Conservation (phyloP, 2,888 invertebrate genomes). For the Rhamphomyia laevipes region DNA sequence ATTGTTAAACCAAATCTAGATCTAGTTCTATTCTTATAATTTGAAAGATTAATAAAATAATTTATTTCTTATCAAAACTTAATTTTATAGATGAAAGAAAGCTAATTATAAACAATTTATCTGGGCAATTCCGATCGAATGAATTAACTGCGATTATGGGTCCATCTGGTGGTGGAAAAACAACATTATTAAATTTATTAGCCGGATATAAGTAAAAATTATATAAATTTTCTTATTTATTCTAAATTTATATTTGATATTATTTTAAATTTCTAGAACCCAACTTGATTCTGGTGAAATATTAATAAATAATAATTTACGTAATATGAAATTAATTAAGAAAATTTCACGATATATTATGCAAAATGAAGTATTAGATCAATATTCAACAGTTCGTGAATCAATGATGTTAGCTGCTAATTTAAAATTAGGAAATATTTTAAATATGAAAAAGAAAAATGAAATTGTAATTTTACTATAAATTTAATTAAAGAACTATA, state of each 20-base stretch:
- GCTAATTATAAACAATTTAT: conserved; percentile 64
- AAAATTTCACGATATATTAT: conserved; percentile 91
- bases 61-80: too few species aligned
- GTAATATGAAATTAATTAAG: conserved; percentile 67
- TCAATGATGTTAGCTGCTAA: conserved; percentile 82
- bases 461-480: conserved; percentile 49
- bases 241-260: background rate
- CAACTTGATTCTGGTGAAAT: conserved; percentile 62
- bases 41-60: too few species aligned
- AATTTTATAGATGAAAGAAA: conserved; percentile 53
- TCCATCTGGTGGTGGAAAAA: conserved; percentile 88
- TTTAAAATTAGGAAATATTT: conserved; percentile 64
- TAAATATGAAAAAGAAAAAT: conserved; percentile 50
- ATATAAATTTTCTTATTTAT: background rate
- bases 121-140: conserved; percentile 73
- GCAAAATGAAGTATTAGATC: conserved; percentile 82
- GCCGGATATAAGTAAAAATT: conserved; percentile 77
- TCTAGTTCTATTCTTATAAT: too few species aligned
- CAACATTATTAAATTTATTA: conserved; percentile 75
- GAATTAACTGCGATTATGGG: conserved; percentile 86
- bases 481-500: too few species aligned
- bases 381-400: conserved; percentile 76
- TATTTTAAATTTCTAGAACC: conserved; percentile 40
- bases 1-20: too few species aligned
- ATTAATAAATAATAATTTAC: conserved; percentile 61